phyloP scores from a whole-genome alignment of 1,140 invertebrate species.

The Liolophura sinensis region DNA sequence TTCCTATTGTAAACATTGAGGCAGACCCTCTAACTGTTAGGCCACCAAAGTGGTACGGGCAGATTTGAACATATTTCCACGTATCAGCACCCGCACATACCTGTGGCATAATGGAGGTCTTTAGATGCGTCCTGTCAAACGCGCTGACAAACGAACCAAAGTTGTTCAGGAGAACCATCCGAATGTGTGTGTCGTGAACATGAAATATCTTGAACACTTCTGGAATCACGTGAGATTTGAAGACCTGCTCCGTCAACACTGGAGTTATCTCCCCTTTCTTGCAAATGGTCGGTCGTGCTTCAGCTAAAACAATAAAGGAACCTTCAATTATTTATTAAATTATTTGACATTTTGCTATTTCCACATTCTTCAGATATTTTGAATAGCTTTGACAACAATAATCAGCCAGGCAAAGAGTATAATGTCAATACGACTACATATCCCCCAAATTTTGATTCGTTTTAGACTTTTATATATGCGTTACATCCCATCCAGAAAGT shows the following conservation, averaged over 20 bases:
- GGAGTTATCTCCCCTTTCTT: conserved; percentile 15
- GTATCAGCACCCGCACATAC: conserved; percentile 17
- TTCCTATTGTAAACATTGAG: too few relatives aligned
- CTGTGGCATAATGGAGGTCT: conserved; percentile 43
- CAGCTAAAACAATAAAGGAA: background rate
- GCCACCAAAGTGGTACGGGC: too few relatives aligned
- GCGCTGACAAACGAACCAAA: conserved; percentile 39
- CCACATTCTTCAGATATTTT: too few relatives aligned
- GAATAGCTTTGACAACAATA: too few relatives aligned
- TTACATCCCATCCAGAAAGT: too few relatives aligned
- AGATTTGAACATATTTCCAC: too few relatives aligned
- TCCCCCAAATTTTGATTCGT: too few relatives aligned
- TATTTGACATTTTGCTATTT: too few relatives aligned
- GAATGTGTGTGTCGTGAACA: conserved; percentile 42
- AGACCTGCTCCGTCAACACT: conserved; percentile 29
- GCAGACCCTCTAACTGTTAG: too few relatives aligned
- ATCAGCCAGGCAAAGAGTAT: too few relatives aligned
- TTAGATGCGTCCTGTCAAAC: conserved; percentile 34
- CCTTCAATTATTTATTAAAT: background rate
- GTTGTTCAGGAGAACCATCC: conserved; percentile 38
- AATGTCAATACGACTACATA: too few relatives aligned
- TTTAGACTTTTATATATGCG: too few relatives aligned
- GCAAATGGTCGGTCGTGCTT: background rate
- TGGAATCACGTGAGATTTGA: conserved; percentile 40
- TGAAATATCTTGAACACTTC: conserved; percentile 43